Evolutionary conservation across 2,113 vertebrate species (phyloP).

Genomic region (Psilopsiagon aymara): DNA sequence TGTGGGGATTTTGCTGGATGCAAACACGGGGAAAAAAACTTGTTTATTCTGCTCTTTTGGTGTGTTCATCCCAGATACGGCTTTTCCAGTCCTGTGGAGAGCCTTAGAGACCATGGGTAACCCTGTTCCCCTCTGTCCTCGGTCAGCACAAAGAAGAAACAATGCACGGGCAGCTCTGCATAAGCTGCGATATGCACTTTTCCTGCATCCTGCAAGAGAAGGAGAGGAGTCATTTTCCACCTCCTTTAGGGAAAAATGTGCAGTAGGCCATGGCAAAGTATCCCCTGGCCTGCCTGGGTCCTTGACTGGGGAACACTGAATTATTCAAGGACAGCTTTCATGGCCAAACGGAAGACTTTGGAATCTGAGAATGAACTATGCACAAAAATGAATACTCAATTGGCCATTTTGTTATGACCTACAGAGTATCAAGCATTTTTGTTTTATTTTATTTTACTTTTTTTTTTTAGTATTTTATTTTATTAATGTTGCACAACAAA

Average conservation of each 20-base stretch:
- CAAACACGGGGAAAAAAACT: neutral
- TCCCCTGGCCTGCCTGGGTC: neutral
- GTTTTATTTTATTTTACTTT: neutral
- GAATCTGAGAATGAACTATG: neutral
- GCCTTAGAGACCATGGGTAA: neutral
- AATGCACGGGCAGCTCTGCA: neutral
- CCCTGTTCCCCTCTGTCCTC: neutral
- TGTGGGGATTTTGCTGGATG: neutral
- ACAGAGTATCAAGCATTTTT: neutral
- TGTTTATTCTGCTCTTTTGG: neutral
- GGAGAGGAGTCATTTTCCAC: neutral
- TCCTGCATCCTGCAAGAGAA: neutral
- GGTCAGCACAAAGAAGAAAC: neutral
- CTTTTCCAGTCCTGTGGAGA: neutral
- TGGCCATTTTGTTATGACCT: neutral
- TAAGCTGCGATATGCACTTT: neutral
- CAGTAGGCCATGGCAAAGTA: neutral
- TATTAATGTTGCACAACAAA: neutral
- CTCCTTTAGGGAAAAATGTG: neutral
- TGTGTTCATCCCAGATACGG: neutral
- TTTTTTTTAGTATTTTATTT: neutral
- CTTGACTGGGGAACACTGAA: neutral
- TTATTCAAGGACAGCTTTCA: neutral
- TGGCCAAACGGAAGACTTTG: neutral
- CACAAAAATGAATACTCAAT: neutral